A percentile compares a stretch with the other conserved stretches of the same genome.
phyloP scores from a whole-genome alignment of 53 echinoderm and acorn worm genomes.

The Luidia sarsii region DNA sequence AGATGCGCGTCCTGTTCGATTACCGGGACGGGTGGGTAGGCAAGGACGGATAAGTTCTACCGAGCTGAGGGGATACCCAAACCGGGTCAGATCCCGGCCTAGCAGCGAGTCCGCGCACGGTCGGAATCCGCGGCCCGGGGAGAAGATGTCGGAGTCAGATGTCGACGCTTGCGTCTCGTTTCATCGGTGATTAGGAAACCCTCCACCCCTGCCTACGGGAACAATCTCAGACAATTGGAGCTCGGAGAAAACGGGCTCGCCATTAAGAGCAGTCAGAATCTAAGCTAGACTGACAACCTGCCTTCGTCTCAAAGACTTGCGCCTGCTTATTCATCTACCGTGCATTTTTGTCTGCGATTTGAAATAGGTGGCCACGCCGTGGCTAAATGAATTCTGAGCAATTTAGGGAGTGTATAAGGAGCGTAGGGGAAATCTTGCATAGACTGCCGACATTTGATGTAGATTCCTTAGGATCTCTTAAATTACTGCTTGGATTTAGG shows the following conservation, averaged over 20 bases:
- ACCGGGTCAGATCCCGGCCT: constrained; percentile 16
- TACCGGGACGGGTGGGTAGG: constrained; percentile 7
- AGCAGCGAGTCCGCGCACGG: background rate
- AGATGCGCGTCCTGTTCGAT: constrained; percentile 18
- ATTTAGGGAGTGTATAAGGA: too few species aligned
- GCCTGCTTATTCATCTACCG: too few species aligned
- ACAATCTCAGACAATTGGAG: background rate
- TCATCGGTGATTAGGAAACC: background rate
- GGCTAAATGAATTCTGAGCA: too few species aligned
- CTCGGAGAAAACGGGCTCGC: background rate
- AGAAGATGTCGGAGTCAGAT: constrained; percentile 9
- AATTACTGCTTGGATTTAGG: too few species aligned
- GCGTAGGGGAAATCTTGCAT: too few species aligned
- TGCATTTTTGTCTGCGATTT: too few species aligned
- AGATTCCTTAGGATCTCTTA: too few species aligned
- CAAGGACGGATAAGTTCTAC: constrained; percentile 25
- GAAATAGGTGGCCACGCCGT: too few species aligned
- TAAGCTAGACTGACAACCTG: background rate
- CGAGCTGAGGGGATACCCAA: constrained; percentile 25
- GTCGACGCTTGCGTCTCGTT: constrained; percentile 14
- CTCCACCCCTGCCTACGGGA: background rate
- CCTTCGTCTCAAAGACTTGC: background rate
- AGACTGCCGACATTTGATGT: too few species aligned
- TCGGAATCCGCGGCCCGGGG: background rate
- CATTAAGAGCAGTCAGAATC: background rate